A percentile compares a stretch with the other conserved stretches of the same genome.
These are phyloP conservation scores for Apocrypta bakeri DNA, from an alignment of 1,140 invertebrate genomes.

Conservation along the genomic window DNA sequence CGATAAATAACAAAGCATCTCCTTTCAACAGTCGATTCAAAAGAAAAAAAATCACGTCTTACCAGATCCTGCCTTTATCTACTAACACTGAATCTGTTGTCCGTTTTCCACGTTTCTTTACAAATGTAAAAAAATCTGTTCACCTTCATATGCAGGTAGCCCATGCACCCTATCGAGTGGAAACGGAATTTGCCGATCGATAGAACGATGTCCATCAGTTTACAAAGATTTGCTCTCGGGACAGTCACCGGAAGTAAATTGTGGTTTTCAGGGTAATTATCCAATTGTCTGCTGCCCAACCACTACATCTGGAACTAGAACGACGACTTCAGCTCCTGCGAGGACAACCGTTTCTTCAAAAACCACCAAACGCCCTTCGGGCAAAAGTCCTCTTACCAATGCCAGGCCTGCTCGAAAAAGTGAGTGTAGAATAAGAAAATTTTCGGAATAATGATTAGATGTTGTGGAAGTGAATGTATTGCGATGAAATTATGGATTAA, in stretches of 20 bases:
- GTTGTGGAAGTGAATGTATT: not conserved
- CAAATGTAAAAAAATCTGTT: not conserved
- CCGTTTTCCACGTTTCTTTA: too few species aligned
- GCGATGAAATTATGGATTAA: too few species aligned
- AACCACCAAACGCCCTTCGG: slow-evolving; percentile 2
- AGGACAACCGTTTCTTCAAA: not conserved
- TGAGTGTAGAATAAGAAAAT: slow-evolving; percentile 8
- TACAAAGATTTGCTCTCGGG: slow-evolving; percentile 58
- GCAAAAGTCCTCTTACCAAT: slow-evolving; percentile 5
- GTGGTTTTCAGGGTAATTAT: slow-evolving; percentile 53
- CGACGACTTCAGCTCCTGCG: not conserved
- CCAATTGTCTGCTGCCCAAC: slow-evolving; percentile 66
- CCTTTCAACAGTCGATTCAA: too few species aligned
- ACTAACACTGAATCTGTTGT: too few species aligned
- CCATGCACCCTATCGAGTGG: slow-evolving; percentile 49
- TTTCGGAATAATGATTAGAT: not conserved
- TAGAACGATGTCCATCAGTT: slow-evolving; percentile 57
- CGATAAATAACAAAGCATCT: too few species aligned
- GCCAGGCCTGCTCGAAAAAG: slow-evolving; percentile 8
- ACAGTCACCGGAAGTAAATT: slow-evolving; percentile 47
- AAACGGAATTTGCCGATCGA: slow-evolving; percentile 54
- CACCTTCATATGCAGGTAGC: slow-evolving; percentile 51
- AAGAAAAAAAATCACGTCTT: too few species aligned
- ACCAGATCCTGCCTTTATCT: too few species aligned
- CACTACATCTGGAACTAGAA: not conserved